Percentiles rank a stretch among this genome's conserved stretches.
phyloP scores from a whole-genome alignment of 2,888 invertebrate species.

The Aleiodes testaceus region DNA sequence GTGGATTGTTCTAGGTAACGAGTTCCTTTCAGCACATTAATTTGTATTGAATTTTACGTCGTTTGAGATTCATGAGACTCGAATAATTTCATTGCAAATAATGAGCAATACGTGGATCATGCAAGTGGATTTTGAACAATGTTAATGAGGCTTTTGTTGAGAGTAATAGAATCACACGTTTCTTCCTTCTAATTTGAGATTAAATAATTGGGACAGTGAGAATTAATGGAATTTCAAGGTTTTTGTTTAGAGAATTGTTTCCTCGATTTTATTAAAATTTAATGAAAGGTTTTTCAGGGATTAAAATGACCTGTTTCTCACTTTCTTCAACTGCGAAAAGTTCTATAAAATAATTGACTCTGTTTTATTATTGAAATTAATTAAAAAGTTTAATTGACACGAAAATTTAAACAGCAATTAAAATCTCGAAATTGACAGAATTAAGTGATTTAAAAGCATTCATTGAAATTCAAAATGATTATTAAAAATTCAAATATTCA shows the following conservation, averaged over 20 bases:
- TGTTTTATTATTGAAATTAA: background rate
- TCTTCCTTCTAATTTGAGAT: background rate
- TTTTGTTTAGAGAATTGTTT: too few relatives aligned
- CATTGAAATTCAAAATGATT: too few relatives aligned
- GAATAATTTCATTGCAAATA: conserved; percentile 32
- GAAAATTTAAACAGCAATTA: background rate
- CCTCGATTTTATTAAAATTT: too few relatives aligned
- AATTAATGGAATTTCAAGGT: too few relatives aligned
- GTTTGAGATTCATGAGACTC: background rate
- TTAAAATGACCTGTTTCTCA: too few relatives aligned
- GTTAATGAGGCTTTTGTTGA: conserved; percentile 3
- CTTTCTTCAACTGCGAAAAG: too few relatives aligned
- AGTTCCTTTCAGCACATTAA: background rate
- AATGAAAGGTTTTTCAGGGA: too few relatives aligned
- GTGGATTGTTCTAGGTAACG: conserved; percentile 90
- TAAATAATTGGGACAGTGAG: too few relatives aligned
- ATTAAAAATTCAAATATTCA: too few relatives aligned
- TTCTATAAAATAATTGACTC: background rate
- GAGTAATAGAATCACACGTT: background rate
- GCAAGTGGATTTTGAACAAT: conserved; percentile 26
- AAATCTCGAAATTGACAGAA: background rate
- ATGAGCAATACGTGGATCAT: conserved; percentile 14
- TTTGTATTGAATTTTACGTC: background rate
- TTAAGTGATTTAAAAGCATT: too few relatives aligned
- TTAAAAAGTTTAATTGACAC: background rate